Evolutionary conservation across 1,140 invertebrate genomes (phyloP).

Genomic region (Orchesella cincta): DNA sequence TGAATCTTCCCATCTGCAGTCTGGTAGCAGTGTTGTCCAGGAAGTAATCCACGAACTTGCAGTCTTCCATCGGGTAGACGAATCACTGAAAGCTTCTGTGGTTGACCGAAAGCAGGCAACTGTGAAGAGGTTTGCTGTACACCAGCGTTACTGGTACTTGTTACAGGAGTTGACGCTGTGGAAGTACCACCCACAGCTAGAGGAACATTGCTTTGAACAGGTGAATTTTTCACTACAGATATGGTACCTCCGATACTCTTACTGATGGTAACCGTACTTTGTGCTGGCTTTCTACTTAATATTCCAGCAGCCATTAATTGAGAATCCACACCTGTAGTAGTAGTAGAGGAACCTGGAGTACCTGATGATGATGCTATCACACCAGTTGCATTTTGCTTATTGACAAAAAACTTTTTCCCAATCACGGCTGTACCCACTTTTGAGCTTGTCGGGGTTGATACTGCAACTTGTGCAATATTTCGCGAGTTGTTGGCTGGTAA

Average conservation of each 20-base stretch:
- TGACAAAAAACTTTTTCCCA: conserved; percentile 5
- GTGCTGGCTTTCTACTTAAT: not conserved
- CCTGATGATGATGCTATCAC: no score
- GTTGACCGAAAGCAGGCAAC: not conserved
- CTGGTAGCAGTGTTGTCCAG: conserved; percentile 90
- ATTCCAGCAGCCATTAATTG: no score
- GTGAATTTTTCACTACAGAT: conserved; percentile 2
- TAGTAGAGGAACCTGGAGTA: not conserved
- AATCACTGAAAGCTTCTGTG: conserved; percentile 6
- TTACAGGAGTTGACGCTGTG: conserved; percentile 67
- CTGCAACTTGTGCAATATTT: not conserved
- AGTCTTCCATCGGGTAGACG: conserved; percentile 78
- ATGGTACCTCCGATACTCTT: not conserved
- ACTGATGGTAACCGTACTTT: conserved; percentile 11
- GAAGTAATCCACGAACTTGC: conserved; percentile 84
- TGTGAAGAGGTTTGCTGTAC: not conserved
- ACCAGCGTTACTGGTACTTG: conserved; percentile 66
- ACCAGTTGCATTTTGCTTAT: not conserved
- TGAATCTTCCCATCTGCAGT: conserved; percentile 91
- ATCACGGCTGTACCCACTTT: not conserved
- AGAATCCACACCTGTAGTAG: not conserved
- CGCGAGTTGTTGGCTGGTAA: no score
- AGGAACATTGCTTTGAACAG: conserved; percentile 30
- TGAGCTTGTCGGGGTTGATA: not conserved
- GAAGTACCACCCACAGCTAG: conserved; percentile 65